Evolutionary conservation across 2,888 invertebrate species (phyloP), one percentile per base, ranked within the genome.

Genomic region (Therioaphis trifolii): DNA sequence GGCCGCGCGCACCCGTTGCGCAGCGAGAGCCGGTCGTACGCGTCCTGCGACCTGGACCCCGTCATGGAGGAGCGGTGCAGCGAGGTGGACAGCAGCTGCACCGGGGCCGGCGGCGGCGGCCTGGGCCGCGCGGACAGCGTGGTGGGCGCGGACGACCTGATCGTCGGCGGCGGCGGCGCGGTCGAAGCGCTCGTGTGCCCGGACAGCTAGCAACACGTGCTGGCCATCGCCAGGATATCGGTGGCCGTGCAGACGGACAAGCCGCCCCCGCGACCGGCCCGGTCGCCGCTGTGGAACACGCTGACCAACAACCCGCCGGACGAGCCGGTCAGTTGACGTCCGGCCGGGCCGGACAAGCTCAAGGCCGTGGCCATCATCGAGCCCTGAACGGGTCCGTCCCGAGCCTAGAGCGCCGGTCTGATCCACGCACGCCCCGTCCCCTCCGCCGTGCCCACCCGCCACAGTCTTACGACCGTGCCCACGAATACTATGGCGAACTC

Each of bases 31-130:
- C 90, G 94, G 72, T 92, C 93, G n/a, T 93, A 93, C 87, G 93
- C 94, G 49, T 92, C 94, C 0, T 89, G 94, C 75, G 95, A 95
- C 88, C 90, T 95, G 86, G 95, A 95, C 88, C 95, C 95, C 0
- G 95, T 95, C 35, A 91, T 95, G 35, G 95, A 95, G 88, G 95
- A 95, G 87, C 91, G n/a, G n/a, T n/a, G 94, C 85, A 95, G 94
- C 18, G 95, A 95, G 72, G 84, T 79, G 40, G 88, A 87, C 69
- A 86, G 87, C 49, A 87, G 84, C 74, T 75, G 82, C 61, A 80
- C 78, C 66, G 85, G 84, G 24, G 66, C 78, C 15, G 76, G 71
- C 15, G 90, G 69, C 35, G 66, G 71, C 9, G 35, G 40, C 52
- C 15, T n/a, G n/a, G 29, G 55, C 63, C 58, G 66, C 68, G 78